Base-by-base conservation (phyloP, 2,797 vertebrate species). In the Xenopus petersii region DNA sequence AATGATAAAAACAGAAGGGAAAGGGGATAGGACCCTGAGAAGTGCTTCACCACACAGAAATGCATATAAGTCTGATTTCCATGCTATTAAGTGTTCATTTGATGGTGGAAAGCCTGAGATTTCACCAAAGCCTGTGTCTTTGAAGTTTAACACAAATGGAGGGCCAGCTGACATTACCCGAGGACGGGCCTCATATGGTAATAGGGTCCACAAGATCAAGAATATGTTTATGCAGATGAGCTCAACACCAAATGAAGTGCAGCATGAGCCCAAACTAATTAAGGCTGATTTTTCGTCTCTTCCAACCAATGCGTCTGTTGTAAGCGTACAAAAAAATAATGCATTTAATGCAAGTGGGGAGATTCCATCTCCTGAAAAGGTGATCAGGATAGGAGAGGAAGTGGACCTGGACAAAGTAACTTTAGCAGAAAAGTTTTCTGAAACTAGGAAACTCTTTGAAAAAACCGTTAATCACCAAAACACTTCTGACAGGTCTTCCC, bases 211-310 rank as follows among this genome's bases (percentile, higher is more conserved):
- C 84, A 97, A 97, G 87, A 97, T 97, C 78, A 97, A 97, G 87
- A 97, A 92, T 74, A 96, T 97, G 81, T 96, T 97, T 82, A 87
- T 97, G 46, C 95, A 97, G 67, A 94, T 97, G 95, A 95, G 93
- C 42, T 84, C 88, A 17, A 79, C 87, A 75, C 89, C 90, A 61
- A 89, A 86, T 71, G 93, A 94, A 66, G 26, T 30, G 26, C 26
- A 30, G 26, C 26, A 30, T 30, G 83, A 64, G 2, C 92, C 91
- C 85, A 79, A 79, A 6, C 13, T 81, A 12, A 9, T 77, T 30
- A 94, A 92, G 82, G 10, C 83, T 0, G 95, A 96, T 0, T 69
- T 82, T 0, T 86, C 81, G 2, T 88, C 91, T 70, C 90, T 93
- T 16, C 82, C 88, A 16, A 92, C 88, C 80, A 80, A 78, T 60